Base-by-base conservation (phyloP, 2,113 vertebrate genomes). In the Equus przewalskii region DNA sequence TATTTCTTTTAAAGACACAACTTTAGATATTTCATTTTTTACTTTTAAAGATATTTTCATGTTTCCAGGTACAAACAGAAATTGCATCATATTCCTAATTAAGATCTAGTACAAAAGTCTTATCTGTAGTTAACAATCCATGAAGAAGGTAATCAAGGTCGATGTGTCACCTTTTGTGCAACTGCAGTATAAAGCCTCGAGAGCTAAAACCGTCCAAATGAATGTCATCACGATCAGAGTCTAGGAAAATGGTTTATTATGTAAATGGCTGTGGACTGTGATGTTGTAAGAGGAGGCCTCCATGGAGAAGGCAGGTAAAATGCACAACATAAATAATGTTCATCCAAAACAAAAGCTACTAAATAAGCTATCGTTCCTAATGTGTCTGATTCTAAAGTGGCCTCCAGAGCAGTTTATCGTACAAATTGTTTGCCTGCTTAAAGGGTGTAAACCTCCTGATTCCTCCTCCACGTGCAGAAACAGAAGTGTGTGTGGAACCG, bases 381-480 rank as follows among this genome's bases (percentile, higher is more conserved):
- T 98, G 96, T 92, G 0, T 98, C 62, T 60, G 72, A 94, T 97
- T 97, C 87, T 93, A 96, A 97, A 98, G 88, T 94, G 98, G 89
- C 97, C 95, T 98, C 85, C 92, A 98, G 97, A 97, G 94, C 91
- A 98, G 97, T 97, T 98, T 98, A 95, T 62, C 96, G 75, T 96
- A 81, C 78, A 97, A 94, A 91, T 98, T 93, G 94, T 97, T 98
- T 98, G 65, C 93, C 87, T 97, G 90, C 98, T 98, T 98, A 98
- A 98, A 97, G 98, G 79, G 79, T 98, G 97, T 92, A 97, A 97
- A 98, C 87, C 97, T 98, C 97, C 70, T 97, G 98, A 97, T 97
- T 98, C 75, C 33, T 58, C 78, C 94, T 97, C 96, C 97, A 94
- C 85, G 93, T 92, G 94, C 95, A 95, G 91, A 96, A 86, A 84